Base-by-base conservation (phyloP, 2,888 invertebrate species). In the Pyrochroa serraticornis region DNA sequence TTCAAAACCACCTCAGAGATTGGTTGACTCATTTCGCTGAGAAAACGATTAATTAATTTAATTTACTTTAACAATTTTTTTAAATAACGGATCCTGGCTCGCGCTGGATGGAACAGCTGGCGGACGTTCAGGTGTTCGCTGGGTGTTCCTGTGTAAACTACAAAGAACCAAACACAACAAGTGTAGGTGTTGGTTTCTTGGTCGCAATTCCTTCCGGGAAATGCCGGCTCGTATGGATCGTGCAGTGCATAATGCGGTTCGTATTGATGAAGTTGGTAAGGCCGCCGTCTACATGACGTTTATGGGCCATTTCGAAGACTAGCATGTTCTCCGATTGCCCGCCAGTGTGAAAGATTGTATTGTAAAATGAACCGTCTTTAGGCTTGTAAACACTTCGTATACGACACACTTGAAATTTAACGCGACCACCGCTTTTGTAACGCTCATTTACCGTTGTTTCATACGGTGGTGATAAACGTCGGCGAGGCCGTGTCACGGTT, bases 251-350 rank as follows among this genome's bases (percentile, higher is more conserved):
- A 58, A 58, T 58, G 58, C 43, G 32, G 38, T 13, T 9, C 37
- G 39, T 47, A 58, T 58, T 58, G 58, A 58, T 58, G 58, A 58
- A 58, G 58, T 54, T 58, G 58, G 47, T 32, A 54, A 35, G 47
- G 32, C 39, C 33, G 54, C 22, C 41, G 44, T 43, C 36, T 55
- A 43, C 55, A 55, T 55, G 48, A 55, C 56, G 34, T 56, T 56
- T 56, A 56, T 56, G 44, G 48, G 33, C 49, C 43, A 44, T 56
- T 56, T 56, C 34, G 44, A 38, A 55, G 55, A 55, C 48, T 42
- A 36, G 48, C 55, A 48, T 31, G 55, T 32, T 43, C 36, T 34
- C 22, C 31, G 32, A 55, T 55, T 48, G 55, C 41, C 43, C 43
- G 42, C 10, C 55, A 33, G 22, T 37, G 55, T 48, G 54, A 55